Evolutionary conservation across 2,797 vertebrate species (phyloP), one percentile per base, ranked within the genome.

Genomic region (Nyctalus aviator): DNA sequence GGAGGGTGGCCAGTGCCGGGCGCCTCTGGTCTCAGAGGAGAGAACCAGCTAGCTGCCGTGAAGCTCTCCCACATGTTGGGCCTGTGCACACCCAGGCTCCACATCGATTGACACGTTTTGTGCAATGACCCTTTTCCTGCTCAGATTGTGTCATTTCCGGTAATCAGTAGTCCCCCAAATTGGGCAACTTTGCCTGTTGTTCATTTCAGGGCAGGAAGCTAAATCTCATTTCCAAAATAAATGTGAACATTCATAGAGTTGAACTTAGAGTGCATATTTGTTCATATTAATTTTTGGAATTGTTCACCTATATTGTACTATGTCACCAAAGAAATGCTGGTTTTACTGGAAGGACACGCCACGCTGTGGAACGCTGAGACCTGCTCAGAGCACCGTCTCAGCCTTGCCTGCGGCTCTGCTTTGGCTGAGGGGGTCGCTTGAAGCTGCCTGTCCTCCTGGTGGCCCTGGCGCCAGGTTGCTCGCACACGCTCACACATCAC

Each of bases 281-380:
- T 88, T 89, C 57, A 0, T 92, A 11, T 86, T 93, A 83, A 84
- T 82, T 96, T 75, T 93, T 92, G 88, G 85, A 96, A 66, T 78
- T 86, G 83, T 78, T 92, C 44, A 48, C 94, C 88, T 87, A 69
- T 85, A 46, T 21, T 85, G 93, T 91, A 94, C 92, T 93, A 25
- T 35, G 78, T 92, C 96, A 94, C 97, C 96, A 98, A 98, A 98
- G 97, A 95, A 57, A 73, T 66, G 35, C 27, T 92, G 35, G 77
- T 82, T 64, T 96, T 64, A 64, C 77, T 35, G 69, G 90, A 88
- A 97, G 44, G 84, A 95, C 95, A 68, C 2, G 0, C 23, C 20
- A 7, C 69, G 69, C n/a, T 23, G 78, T 57, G 81, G 55, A 44
- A 84, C 64, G 11, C 17, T 79, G 90, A 69, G 66, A 62, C 25